Percentiles rank a stretch among this genome's conserved stretches.
phyloP scores from a whole-genome alignment of 2,113 vertebrate genomes.

The Corythaeola cristata region DNA sequence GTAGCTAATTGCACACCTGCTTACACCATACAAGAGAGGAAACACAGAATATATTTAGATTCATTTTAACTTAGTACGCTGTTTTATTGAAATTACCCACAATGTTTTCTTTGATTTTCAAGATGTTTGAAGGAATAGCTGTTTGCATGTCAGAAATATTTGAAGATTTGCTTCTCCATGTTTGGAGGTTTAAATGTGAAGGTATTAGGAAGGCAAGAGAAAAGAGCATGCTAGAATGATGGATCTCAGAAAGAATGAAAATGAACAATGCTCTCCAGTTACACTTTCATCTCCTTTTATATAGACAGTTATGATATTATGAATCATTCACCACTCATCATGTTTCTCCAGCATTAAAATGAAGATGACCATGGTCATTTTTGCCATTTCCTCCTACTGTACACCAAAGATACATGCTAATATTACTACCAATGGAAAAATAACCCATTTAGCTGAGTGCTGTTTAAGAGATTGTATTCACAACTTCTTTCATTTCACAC shows the following conservation, averaged over 20 bases:
- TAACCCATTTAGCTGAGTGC: conserved; percentile 56
- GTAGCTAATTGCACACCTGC: conserved; percentile 38
- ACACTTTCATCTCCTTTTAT: conserved; percentile 28
- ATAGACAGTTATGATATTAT: conserved; percentile 34
- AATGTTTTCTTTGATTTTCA: conserved; percentile 19
- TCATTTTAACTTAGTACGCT: background rate
- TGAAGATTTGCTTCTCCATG: background rate
- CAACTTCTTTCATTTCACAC: conserved; percentile 38
- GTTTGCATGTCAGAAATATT: background rate
- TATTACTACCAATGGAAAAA: conserved; percentile 39
- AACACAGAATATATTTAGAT: background rate
- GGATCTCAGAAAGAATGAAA: conserved; percentile 33
- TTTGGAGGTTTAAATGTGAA: background rate
- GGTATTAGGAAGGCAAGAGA: background rate
- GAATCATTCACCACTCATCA: conserved; percentile 25
- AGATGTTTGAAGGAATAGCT: background rate
- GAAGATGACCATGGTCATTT: conserved; percentile 22
- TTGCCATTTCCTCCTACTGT: conserved; percentile 50
- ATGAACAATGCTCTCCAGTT: conserved; percentile 40
- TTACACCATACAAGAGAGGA: background rate
- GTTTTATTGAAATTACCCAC: background rate
- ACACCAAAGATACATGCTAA: conserved; percentile 11
- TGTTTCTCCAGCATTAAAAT: conserved; percentile 36
- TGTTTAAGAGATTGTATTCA: conserved; percentile 23
- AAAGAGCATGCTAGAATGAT: conserved; percentile 11